Conservation (phyloP, 2,113 vertebrate genomes). For the Promerops cafer region DNA sequence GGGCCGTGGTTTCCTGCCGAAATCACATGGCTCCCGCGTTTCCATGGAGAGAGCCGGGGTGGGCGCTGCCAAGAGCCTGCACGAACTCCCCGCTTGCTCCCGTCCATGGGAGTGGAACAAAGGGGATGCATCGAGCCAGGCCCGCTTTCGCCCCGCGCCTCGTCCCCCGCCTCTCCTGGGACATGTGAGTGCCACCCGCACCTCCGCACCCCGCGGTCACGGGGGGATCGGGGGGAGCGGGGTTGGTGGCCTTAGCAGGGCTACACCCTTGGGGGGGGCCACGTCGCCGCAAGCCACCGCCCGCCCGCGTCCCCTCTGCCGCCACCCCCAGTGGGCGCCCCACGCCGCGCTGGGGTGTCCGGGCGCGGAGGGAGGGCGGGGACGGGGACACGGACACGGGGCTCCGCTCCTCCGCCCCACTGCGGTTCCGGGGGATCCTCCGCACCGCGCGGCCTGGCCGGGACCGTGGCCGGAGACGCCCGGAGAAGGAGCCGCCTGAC, state of each 20-base stretch:
- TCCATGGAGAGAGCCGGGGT: conserved; percentile 64
- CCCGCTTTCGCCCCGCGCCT: not conserved
- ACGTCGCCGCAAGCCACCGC: not conserved
- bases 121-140: conserved; percentile 41
- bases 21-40: conserved; percentile 66
- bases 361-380: not conserved
- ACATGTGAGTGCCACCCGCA: conserved; percentile 39
- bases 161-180: not conserved
- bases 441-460: not conserved
- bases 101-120: conserved; percentile 63
- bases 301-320: not conserved
- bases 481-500: not conserved
- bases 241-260: not conserved
- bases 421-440: not conserved
- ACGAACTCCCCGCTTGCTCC: conserved; percentile 45
- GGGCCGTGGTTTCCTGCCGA: conserved; percentile 48
- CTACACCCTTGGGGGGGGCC: not conserved
- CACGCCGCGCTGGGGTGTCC: not conserved
- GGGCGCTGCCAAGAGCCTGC: conserved; percentile 40
- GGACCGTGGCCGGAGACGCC: not conserved
- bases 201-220: not conserved
- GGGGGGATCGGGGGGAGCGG: not conserved
- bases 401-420: not conserved
- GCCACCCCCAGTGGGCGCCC: not conserved
- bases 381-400: not conserved